Percentiles rank a stretch among this genome's conserved stretches.
These are phyloP conservation scores for Bolinopsis microptera DNA, from an alignment of 37 sponge, comb jelly and placozoan genomes.

Conservation along the genomic window DNA sequence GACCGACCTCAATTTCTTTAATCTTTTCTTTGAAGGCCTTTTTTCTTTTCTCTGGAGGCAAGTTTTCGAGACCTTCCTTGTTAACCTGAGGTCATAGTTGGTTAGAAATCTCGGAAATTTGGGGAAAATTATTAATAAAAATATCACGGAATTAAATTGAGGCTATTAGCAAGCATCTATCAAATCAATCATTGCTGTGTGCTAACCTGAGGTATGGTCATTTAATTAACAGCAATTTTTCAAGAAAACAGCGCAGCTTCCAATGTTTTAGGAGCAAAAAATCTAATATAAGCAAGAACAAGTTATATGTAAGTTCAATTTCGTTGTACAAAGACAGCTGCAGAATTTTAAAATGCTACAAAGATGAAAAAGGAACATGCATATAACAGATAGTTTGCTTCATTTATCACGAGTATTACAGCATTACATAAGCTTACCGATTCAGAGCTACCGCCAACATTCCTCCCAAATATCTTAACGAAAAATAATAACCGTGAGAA, in stretches of 20 bases:
- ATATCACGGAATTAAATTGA: no score
- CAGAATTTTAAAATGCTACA: not conserved
- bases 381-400: not conserved
- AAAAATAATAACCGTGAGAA: not conserved
- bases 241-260: no score
- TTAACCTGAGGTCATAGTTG: not conserved
- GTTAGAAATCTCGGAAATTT: not conserved
- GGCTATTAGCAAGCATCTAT: no score
- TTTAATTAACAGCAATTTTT: no score
- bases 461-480: slow-evolving; percentile 1
- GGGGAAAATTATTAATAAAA: not conserved
- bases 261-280: no score
- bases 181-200: no score
- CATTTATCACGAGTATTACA: not conserved
- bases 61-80: not conserved
- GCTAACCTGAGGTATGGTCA: no score
- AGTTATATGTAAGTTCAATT: no score
- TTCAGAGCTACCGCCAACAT: slow-evolving; percentile 13
- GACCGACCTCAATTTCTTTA: slow-evolving; percentile 45
- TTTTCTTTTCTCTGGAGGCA: slow-evolving; percentile 62
- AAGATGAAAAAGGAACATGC: not conserved
- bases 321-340: no score
- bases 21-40: slow-evolving; percentile 62
- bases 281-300: no score
- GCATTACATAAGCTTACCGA: not conserved